Conservation (phyloP, 1,140 invertebrate species). For the Bombyx mandarina region DNA sequence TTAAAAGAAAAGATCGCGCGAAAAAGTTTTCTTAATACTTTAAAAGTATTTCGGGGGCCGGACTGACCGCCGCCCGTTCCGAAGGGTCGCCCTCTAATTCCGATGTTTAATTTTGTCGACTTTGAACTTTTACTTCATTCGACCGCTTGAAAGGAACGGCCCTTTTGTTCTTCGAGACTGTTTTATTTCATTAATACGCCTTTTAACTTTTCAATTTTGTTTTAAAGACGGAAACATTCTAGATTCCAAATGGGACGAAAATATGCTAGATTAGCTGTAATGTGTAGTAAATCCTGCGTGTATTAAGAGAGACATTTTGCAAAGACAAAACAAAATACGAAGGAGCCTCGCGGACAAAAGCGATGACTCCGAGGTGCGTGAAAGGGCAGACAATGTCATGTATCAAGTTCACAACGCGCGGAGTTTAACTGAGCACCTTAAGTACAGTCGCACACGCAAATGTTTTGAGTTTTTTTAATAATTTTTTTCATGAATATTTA, state of each 20-base stretch:
- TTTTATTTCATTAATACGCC: no score
- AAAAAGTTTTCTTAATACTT: conserved; percentile 14
- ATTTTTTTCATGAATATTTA: no score
- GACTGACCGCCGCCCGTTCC: no score
- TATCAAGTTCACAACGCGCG: conserved; percentile 57
- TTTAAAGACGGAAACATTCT: no score
- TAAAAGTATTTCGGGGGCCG: conserved; percentile 4
- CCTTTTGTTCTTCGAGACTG: no score
- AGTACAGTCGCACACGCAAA: conserved; percentile 25
- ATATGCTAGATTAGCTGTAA: no score
- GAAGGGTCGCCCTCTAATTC: neutral
- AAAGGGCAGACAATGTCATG: conserved; percentile 66
- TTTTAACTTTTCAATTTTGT: no score
- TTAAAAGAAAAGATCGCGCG: conserved; percentile 9
- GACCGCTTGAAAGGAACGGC: no score
- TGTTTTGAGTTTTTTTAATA: conserved; percentile 17
- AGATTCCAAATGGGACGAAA: no score
- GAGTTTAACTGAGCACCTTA: conserved; percentile 36
- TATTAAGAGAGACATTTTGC: conserved; percentile 1
- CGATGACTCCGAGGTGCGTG: conserved; percentile 41
- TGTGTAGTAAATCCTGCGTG: no score
- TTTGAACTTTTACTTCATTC: no score
- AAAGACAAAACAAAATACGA: conserved; percentile 11
- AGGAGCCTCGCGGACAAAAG: conserved; percentile 35
- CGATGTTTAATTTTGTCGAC: no score